These are phyloP conservation scores for Spinus olivaceus DNA, from an alignment of 2,797 vertebrate genomes.

Conservation along the genomic window DNA sequence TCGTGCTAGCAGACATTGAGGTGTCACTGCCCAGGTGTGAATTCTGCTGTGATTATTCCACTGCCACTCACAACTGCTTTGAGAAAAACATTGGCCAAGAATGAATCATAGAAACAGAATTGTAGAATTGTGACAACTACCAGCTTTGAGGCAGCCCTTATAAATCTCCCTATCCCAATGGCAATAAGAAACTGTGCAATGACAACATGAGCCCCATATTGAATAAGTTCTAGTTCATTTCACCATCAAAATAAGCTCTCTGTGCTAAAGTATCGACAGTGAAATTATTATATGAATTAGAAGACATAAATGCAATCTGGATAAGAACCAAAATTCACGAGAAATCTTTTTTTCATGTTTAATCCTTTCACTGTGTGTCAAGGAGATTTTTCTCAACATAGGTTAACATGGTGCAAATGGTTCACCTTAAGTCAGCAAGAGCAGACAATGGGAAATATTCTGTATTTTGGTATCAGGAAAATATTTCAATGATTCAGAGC, in stretches of 20 bases:
- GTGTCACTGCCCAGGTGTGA: neutral
- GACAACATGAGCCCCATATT: accelerated
- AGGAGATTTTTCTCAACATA: neutral
- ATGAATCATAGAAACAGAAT: neutral
- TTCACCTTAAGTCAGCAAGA: neutral
- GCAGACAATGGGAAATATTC: neutral
- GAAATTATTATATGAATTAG: neutral
- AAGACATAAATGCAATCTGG: neutral
- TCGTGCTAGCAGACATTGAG: accelerated
- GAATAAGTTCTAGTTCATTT: neutral
- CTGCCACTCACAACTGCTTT: neutral
- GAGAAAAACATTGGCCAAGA: neutral
- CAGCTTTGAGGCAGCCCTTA: neutral
- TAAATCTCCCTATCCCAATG: neutral
- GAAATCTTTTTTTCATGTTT: neutral
- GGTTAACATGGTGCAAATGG: neutral
- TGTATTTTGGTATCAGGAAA: neutral
- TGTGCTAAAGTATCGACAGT: neutral
- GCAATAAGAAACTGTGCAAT: neutral
- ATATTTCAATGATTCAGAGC: neutral
- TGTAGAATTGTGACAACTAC: neutral
- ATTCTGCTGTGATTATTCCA: neutral
- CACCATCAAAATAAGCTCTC: neutral
- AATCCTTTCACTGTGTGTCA: neutral
- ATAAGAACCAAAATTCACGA: neutral